Percentiles rank a stretch among this genome's conserved stretches.
Evolutionary conservation across 2,888 invertebrate species (phyloP).

Genomic region (Agrochola circellaris): DNA sequence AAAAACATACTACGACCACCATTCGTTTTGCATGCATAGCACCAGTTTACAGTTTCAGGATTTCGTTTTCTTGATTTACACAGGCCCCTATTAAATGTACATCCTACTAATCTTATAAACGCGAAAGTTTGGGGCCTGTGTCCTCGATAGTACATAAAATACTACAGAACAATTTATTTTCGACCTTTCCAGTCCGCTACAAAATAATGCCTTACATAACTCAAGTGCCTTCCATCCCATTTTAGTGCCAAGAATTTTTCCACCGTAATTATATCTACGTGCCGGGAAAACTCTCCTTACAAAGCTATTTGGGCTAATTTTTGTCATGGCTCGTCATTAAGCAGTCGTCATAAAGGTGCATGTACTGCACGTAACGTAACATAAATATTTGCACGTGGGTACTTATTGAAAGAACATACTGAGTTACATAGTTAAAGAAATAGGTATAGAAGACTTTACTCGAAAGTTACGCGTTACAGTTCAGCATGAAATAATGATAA

Average conservation of each 20-base stretch:
- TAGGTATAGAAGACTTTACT: background rate
- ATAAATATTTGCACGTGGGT: background rate
- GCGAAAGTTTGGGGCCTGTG: no score
- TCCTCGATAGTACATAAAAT: background rate
- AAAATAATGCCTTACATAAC: constrained; percentile 18
- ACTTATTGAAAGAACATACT: no score
- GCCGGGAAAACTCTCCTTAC: constrained; percentile 34
- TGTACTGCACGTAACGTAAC: background rate
- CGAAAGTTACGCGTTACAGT: background rate
- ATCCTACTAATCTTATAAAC: no score
- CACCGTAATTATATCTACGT: constrained; percentile 37
- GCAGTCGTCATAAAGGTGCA: background rate
- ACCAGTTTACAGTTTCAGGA: background rate
- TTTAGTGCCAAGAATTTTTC: constrained; percentile 47
- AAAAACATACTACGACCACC: background rate
- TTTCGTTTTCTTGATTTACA: background rate
- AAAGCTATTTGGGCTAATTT: constrained; percentile 33
- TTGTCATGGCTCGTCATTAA: constrained; percentile 1
- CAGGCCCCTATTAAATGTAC: background rate
- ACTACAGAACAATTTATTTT: background rate
- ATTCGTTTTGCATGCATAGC: background rate
- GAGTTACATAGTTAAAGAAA: background rate
- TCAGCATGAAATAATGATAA: background rate
- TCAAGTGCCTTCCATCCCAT: constrained; percentile 4
- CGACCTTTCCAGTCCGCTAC: background rate